These are phyloP conservation scores for Philotrypesis tridentata DNA, from an alignment of 1,140 invertebrate species.

Conservation along the genomic window DNA sequence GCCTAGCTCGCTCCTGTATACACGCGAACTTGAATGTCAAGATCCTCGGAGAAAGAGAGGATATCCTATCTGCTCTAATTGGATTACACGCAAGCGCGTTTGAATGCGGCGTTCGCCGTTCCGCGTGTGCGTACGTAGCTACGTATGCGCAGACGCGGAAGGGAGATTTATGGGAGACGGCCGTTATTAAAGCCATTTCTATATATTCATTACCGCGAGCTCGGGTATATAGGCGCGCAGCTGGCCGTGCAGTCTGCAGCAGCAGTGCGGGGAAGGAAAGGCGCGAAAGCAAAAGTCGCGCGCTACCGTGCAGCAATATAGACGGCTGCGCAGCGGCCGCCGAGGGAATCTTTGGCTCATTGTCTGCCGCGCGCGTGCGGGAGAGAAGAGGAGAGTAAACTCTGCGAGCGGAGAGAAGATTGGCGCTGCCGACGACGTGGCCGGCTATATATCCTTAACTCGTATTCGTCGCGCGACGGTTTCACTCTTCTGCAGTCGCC, in stretches of 20 bases:
- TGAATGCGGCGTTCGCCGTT: not conserved
- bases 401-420: not conserved
- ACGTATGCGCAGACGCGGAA: not conserved
- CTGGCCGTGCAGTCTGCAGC: not conserved
- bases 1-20: too few relatives aligned
- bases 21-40: slow-evolving; percentile 15
- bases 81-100: slow-evolving; percentile 26
- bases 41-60: not conserved
- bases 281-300: slow-evolving; percentile 24
- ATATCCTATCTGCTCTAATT: slow-evolving; percentile 40
- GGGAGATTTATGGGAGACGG: slow-evolving; percentile 13
- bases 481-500: not conserved
- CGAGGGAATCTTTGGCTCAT: not conserved
- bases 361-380: not conserved
- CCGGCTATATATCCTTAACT: not conserved
- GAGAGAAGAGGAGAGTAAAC: too few relatives aligned
- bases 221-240: too few relatives aligned
- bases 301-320: not conserved
- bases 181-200: slow-evolving; percentile 36
- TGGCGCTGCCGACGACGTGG: not conserved
- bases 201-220: slow-evolving; percentile 21
- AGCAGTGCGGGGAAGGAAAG: not conserved
- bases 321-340: not conserved
- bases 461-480: not conserved
- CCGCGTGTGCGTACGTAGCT: not conserved